Percentiles rank a stretch among this genome's conserved stretches.
These are phyloP conservation scores for Holothuria leucospilota DNA, from an alignment of 53 echinoderm and acorn worm species.

Conservation along the genomic window DNA sequence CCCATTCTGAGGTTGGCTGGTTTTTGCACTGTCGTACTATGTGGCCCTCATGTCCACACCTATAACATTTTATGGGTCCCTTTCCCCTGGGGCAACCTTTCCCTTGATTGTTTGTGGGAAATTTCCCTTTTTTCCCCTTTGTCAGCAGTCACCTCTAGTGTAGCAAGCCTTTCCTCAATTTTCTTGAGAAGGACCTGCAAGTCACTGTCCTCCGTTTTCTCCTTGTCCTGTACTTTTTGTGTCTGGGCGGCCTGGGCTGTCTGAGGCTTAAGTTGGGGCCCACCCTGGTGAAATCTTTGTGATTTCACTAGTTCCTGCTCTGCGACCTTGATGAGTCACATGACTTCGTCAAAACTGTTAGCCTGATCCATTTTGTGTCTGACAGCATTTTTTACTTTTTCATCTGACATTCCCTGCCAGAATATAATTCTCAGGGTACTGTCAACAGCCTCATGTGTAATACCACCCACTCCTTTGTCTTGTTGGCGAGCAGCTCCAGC, in stretches of 20 bases:
- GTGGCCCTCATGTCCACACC: conserved; percentile 23
- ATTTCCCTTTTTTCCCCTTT: no score
- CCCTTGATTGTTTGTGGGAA: no score
- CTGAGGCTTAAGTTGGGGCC: not conserved
- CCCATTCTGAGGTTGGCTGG: conserved; percentile 2
- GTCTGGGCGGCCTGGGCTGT: not conserved
- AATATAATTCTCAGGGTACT: not conserved
- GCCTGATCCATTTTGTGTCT: not conserved
- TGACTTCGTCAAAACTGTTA: not conserved
- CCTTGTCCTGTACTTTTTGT: no score
- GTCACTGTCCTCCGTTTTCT: no score
- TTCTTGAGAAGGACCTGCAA: not conserved
- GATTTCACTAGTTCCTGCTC: not conserved
- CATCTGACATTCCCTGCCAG: not conserved
- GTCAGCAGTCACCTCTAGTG: no score
- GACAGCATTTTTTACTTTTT: not conserved
- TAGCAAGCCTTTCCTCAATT: not conserved
- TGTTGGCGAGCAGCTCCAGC: not conserved
- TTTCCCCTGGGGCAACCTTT: no score
- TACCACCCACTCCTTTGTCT: not conserved
- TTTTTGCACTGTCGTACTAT: not conserved
- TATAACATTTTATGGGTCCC: conserved; percentile 2
- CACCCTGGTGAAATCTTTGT: not conserved
- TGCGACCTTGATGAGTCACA: not conserved
- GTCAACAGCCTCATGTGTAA: not conserved